Conservation (phyloP, 2,797 vertebrate species). For the Sciurus carolinensis region DNA sequence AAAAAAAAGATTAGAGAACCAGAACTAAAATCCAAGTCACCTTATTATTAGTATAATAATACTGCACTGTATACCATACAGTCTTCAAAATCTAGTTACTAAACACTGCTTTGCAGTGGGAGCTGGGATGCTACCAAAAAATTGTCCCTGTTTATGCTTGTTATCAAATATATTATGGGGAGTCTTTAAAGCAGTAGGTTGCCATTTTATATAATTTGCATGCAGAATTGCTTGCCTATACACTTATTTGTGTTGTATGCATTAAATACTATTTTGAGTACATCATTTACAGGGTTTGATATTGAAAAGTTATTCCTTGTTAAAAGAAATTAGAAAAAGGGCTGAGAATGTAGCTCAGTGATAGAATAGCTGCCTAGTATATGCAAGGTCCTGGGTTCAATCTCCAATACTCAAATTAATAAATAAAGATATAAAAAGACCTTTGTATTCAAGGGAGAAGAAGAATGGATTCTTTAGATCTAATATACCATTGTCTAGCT, state of each 20-base stretch:
- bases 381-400: too few relatives aligned
- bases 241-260: neutral
- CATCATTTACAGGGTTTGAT: neutral
- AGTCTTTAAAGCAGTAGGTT: neutral
- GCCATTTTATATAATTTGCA: neutral
- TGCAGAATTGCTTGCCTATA: neutral
- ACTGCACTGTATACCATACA: neutral
- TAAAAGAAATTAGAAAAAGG: neutral
- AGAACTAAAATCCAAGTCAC: neutral
- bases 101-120: neutral
- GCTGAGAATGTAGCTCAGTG: too few relatives aligned
- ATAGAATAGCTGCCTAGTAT: too few relatives aligned
- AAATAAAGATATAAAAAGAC: neutral
- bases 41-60: neutral
- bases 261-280: neutral
- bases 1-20: neutral
- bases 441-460: slow-evolving; percentile 14
- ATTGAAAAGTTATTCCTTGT: neutral
- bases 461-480: slow-evolving; percentile 1
- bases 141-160: neutral
- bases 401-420: too few relatives aligned
- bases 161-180: neutral
- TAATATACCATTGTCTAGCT: neutral
- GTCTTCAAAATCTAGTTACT: neutral
- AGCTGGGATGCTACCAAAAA: neutral